Conservation (phyloP, 2,888 invertebrate species). For the Teleiodes luculella region DNA sequence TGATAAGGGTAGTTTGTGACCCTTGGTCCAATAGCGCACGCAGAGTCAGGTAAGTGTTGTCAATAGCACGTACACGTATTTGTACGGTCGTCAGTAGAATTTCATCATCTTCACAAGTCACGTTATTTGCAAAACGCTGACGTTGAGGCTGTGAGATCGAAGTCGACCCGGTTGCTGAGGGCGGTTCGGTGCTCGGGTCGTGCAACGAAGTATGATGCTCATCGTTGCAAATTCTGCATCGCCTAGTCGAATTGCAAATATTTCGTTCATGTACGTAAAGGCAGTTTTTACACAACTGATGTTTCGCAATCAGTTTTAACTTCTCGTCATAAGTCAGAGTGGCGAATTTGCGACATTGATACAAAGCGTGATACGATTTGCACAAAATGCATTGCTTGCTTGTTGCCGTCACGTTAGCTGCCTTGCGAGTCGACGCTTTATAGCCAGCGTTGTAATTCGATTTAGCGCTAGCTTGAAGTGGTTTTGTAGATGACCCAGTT, state of each 20-base stretch:
- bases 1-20: not conserved
- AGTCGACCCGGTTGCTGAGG: not conserved
- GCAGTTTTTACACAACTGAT: not conserved
- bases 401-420: no score
- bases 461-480: not conserved
- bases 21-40: not conserved
- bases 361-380: not conserved
- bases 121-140: not conserved
- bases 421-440: no score
- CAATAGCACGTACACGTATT: not conserved
- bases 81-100: not conserved
- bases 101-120: not conserved
- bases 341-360: not conserved
- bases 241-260: not conserved
- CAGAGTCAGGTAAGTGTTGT: not conserved
- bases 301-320: not conserved
- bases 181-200: not conserved
- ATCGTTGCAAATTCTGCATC: not conserved
- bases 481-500: not conserved
- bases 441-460: not conserved
- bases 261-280: not conserved
- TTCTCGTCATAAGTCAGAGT: not conserved
- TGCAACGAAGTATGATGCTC: not conserved
- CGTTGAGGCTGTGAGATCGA: not conserved
- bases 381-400: not conserved